phyloP scores from a whole-genome alignment of 2,888 invertebrate genomes.

The Epirrhoe tristata region DNA sequence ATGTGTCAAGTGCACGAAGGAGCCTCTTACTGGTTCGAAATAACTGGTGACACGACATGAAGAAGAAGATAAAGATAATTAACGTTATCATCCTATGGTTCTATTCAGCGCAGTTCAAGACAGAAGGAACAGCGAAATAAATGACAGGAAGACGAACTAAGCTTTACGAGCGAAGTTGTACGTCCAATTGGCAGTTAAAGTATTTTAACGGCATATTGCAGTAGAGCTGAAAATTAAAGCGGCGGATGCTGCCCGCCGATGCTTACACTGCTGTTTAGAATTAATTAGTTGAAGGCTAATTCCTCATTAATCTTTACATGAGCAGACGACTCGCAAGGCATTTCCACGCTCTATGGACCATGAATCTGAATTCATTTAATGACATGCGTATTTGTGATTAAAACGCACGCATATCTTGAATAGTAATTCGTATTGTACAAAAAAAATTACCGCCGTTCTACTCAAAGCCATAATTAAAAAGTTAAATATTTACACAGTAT shows the following conservation, averaged over 20 bases:
- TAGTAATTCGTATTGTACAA: too few species aligned
- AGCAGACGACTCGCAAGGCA: constrained; percentile 57
- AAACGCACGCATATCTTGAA: not conserved
- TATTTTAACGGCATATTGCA: constrained; percentile 73
- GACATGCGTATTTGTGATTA: constrained; percentile 41
- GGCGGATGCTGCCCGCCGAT: constrained; percentile 59
- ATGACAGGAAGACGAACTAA: constrained; percentile 67
- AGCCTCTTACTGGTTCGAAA: too few species aligned
- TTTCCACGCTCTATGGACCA: constrained; percentile 64
- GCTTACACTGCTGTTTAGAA: constrained; percentile 53
- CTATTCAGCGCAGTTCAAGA: constrained; percentile 51
- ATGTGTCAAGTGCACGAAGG: too few species aligned
- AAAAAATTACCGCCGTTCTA: too few species aligned
- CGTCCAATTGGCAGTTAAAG: constrained; percentile 71
- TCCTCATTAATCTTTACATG: constrained; percentile 75
- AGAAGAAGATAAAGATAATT: too few species aligned
- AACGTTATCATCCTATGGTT: constrained; percentile 42
- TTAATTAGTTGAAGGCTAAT: constrained; percentile 73
- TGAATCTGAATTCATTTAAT: constrained; percentile 64
- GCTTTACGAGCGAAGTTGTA: constrained; percentile 73
- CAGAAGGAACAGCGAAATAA: constrained; percentile 66
- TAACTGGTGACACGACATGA: too few species aligned
- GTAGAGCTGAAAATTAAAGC: constrained; percentile 69
- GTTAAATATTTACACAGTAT: too few species aligned
- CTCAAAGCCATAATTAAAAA: too few species aligned